Evolutionary conservation across 1,140 invertebrate genomes (phyloP).

Genomic region (Panulirus ornatus): DNA sequence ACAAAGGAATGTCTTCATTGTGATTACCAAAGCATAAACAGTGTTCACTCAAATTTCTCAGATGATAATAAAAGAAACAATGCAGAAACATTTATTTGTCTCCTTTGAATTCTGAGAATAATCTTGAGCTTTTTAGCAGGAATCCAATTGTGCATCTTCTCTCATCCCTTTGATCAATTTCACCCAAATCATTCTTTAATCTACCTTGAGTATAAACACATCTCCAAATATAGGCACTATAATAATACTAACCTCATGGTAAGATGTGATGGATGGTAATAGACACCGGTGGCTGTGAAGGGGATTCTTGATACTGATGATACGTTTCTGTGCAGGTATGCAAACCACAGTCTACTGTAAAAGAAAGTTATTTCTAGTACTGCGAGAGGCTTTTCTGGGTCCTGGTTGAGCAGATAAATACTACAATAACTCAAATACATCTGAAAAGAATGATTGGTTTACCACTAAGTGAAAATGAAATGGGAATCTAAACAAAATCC

Average conservation of each 20-base stretch:
- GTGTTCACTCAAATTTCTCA: no score
- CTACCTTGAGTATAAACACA: no score
- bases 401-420: not conserved
- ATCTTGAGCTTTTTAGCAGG: not conserved
- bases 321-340: not conserved
- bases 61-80: no score
- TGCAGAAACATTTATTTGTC: no score
- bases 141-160: not conserved
- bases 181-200: not conserved
- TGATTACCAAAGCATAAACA: no score
- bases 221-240: no score
- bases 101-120: not conserved
- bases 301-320: constrained; percentile 10
- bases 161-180: not conserved
- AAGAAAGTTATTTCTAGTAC: not conserved
- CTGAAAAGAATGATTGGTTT: not conserved
- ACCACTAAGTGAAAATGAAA: not conserved
- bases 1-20: no score
- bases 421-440: not conserved
- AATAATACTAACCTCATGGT: not conserved
- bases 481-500: not conserved
- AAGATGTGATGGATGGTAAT: constrained; percentile 2
- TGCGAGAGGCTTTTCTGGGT: not conserved
- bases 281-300: constrained; percentile 15
- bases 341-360: not conserved